These are phyloP conservation scores for Sebastes umbrosus DNA, from an alignment of 2,797 vertebrate genomes.

Conservation along the genomic window DNA sequence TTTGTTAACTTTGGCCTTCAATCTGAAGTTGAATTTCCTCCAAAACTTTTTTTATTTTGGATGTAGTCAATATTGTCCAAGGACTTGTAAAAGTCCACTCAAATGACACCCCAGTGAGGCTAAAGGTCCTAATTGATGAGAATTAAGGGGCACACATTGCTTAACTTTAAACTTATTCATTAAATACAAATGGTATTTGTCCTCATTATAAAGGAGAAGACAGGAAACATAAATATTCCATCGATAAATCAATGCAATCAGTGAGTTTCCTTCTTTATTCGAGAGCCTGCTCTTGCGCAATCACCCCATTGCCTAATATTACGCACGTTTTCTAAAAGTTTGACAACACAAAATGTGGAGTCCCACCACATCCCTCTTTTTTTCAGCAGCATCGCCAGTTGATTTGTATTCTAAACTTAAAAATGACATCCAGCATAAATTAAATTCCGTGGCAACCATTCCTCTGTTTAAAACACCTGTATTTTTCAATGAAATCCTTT, in stretches of 20 bases:
- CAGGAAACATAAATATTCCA: background rate
- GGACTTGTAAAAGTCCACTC: background rate
- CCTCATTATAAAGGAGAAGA: background rate
- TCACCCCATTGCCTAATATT: conserved; percentile 6
- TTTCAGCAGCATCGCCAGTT: conserved; percentile 61
- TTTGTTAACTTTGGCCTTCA: conserved; percentile 6
- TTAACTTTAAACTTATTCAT: background rate
- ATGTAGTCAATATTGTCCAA: background rate
- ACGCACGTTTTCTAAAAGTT: background rate
- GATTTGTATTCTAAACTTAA: conserved; percentile 63
- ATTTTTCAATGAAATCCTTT: conserved; percentile 71
- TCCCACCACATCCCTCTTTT: conserved; percentile 77
- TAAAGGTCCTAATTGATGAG: background rate
- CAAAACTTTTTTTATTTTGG: background rate
- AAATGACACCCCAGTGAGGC: background rate
- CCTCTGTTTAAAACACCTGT: conserved; percentile 67
- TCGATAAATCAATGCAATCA: background rate
- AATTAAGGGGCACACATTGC: background rate
- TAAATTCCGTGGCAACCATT: conserved; percentile 69
- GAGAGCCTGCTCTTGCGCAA: conserved; percentile 14
- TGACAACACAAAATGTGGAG: background rate
- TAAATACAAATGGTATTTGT: background rate
- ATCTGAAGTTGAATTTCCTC: background rate
- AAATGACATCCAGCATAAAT: conserved; percentile 63
- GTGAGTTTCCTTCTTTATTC: background rate